Percentiles rank a stretch among this genome's conserved stretches.
phyloP scores from a whole-genome alignment of 2,797 vertebrate species.

The Melanotaenia trifasciata region DNA sequence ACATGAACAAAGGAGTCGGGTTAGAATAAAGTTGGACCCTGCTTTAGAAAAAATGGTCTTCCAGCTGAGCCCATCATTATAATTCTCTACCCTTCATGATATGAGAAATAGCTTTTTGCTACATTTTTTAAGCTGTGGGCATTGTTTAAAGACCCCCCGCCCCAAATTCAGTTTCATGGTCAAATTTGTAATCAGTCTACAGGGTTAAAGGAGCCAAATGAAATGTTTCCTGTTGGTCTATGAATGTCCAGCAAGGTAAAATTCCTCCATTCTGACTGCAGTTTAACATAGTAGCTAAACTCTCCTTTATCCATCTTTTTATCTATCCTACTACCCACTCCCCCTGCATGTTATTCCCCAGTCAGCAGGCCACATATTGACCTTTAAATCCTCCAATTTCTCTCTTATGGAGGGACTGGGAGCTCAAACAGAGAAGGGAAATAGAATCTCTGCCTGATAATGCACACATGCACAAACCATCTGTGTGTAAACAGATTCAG shows the following conservation, averaged over 20 bases:
- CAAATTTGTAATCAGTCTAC: conserved; percentile 20
- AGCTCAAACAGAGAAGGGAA: conserved; percentile 36
- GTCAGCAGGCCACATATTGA: conserved; percentile 53
- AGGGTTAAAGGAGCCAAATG: conserved; percentile 24
- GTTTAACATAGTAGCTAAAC: conserved; percentile 24
- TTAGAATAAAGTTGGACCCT: conserved; percentile 30
- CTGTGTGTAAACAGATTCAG: conserved; percentile 16
- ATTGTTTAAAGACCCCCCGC: conserved; percentile 33
- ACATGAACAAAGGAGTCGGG: conserved; percentile 29
- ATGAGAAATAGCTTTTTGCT: conserved; percentile 30
- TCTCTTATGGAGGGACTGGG: conserved; percentile 25
- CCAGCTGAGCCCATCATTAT: conserved; percentile 57
- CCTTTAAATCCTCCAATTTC: conserved; percentile 49
- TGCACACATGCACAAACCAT: background rate
- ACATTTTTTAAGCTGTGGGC: conserved; percentile 13
- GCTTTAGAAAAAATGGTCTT: conserved; percentile 8
- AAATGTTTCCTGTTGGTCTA: conserved; percentile 25
- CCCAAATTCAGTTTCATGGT: conserved; percentile 36
- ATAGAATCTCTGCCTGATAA: conserved; percentile 23
- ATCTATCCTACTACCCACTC: background rate
- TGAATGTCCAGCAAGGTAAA: conserved; percentile 27
- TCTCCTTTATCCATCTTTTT: conserved; percentile 18
- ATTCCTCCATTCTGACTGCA: conserved; percentile 15
- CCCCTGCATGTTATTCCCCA: conserved; percentile 44
- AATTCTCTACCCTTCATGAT: conserved; percentile 6